A percentile compares a stretch with the other conserved stretches of the same genome.
Conservation (phyloP, 2,888 invertebrate genomes). For the Maniola hyperantus region DNA sequence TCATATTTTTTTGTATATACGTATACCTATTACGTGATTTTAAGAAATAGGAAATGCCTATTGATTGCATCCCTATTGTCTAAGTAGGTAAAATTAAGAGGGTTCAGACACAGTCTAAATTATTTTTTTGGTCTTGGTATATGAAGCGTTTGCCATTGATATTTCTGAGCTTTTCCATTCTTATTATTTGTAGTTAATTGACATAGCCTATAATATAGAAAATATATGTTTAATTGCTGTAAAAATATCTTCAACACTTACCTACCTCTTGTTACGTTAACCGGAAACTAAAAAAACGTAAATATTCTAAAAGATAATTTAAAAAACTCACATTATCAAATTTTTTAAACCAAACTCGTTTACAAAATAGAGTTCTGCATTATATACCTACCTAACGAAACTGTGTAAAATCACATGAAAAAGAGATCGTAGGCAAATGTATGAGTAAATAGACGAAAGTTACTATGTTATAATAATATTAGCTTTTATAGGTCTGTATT, state of each 20-base stretch:
- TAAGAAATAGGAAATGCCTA: not conserved
- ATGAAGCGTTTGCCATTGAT: not conserved
- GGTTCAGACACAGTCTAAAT: not conserved
- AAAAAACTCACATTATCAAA: slow-evolving; percentile 1
- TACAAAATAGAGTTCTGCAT: not conserved
- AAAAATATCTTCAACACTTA: not conserved
- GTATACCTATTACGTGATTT: not conserved
- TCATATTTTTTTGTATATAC: not conserved
- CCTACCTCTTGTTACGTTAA: not conserved
- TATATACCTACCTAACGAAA: not conserved
- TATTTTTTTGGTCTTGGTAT: not conserved
- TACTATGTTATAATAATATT: slow-evolving; percentile 44
- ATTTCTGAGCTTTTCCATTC: not conserved
- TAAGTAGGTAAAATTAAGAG: not conserved
- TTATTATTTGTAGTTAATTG: not conserved
- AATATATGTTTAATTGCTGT: not conserved
- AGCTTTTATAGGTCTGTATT: slow-evolving; percentile 59
- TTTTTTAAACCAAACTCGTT: not conserved
- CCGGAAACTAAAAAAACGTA: not conserved
- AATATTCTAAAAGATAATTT: not conserved
- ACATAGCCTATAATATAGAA: not conserved
- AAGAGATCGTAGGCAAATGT: slow-evolving; percentile 41
- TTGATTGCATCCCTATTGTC: too few species aligned
- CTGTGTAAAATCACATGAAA: slow-evolving; percentile 21
- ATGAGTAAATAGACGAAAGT: slow-evolving; percentile 37